A percentile compares a stretch with the other conserved stretches of the same genome.
phyloP scores from a whole-genome alignment of 2,888 invertebrate species.

The Tenthredo amoena region DNA sequence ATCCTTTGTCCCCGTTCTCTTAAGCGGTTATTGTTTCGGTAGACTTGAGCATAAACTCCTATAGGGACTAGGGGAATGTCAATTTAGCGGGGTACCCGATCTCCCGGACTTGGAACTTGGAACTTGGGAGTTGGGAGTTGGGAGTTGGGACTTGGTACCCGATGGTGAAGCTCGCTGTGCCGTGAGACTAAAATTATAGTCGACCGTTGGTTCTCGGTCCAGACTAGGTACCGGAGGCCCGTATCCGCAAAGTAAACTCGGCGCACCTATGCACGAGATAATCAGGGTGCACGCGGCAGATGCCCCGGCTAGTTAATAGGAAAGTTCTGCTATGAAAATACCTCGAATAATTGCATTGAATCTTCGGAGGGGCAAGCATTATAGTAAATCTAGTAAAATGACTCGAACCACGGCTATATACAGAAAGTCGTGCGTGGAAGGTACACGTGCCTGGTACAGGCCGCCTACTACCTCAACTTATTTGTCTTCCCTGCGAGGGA shows the following conservation, averaged over 20 bases:
- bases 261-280: constrained; percentile 57
- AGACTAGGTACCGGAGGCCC: constrained; percentile 2
- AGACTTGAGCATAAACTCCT: constrained; percentile 62
- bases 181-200: constrained; percentile 50
- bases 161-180: constrained; percentile 11
- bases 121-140: background rate
- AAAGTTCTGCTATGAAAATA: constrained; percentile 71
- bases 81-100: constrained; percentile 61
- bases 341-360: constrained; percentile 70
- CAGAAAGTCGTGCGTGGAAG: constrained; percentile 27
- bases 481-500: constrained; percentile 40
- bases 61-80: constrained; percentile 62
- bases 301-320: constrained; percentile 65
- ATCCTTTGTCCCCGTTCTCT: constrained; percentile 31
- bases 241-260: constrained; percentile 52
- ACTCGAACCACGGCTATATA: constrained; percentile 54
- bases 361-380: constrained; percentile 61
- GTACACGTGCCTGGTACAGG: constrained; percentile 14
- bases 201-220: background rate
- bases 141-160: background rate
- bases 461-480: constrained; percentile 6
- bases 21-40: constrained; percentile 63
- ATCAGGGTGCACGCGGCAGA: constrained; percentile 57
- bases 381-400: constrained; percentile 68
- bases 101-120: constrained; percentile 18